phyloP scores from a whole-genome alignment of 2,113 vertebrate genomes.

The Varanus komodoensis region DNA sequence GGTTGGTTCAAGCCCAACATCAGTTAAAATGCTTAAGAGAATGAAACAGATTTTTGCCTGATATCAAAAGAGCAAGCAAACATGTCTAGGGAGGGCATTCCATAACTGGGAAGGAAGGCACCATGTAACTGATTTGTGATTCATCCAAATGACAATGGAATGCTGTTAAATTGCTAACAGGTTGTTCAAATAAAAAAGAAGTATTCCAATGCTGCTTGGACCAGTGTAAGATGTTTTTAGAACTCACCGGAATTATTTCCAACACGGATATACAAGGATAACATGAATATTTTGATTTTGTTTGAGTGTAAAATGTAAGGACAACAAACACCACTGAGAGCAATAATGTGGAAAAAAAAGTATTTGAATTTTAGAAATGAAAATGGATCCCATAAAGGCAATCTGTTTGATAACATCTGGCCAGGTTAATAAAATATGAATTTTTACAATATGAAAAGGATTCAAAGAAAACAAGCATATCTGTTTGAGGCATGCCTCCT shows the following conservation, averaged over 20 bases:
- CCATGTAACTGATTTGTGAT: background rate
- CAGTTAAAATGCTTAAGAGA: no score
- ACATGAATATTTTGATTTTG: background rate
- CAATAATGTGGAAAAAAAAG: background rate
- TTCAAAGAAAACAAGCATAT: background rate
- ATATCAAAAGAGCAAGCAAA: no score
- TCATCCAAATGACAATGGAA: background rate
- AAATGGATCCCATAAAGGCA: background rate
- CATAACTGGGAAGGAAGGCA: no score
- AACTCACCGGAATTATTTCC: background rate
- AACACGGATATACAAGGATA: background rate
- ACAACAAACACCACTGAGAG: background rate
- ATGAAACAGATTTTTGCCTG: no score
- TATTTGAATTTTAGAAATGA: background rate
- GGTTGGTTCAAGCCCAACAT: no score
- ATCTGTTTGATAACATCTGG: background rate
- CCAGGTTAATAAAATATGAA: background rate
- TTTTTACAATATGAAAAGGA: background rate
- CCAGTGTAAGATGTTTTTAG: background rate
- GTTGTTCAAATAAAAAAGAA: background rate
- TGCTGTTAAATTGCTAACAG: background rate
- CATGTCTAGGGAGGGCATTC: no score
- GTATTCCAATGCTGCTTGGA: background rate
- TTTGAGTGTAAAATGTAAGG: background rate
- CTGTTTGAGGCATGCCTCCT: background rate